Evolutionary conservation across 2,113 vertebrate species (phyloP), one percentile per base, ranked within the genome.

Genomic region (Sterrhoptilus dennistouni): DNA sequence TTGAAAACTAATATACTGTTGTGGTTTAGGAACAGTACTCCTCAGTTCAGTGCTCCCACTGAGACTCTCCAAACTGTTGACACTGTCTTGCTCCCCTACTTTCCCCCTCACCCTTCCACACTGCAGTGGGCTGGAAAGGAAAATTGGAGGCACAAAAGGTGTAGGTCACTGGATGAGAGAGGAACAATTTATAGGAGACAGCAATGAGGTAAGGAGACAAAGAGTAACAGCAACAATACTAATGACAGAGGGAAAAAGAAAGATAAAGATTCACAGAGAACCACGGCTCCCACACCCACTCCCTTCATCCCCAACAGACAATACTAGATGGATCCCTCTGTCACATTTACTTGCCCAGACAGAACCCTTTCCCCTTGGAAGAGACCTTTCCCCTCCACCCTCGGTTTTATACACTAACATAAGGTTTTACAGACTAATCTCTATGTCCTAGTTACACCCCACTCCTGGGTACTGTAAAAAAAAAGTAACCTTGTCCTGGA

Each of bases 291-390:
- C 61, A 57, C 18, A 36, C 3, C 8, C 17, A 61, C 13, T 13
- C 9, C 3, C 12, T 2, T 17, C 27, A 21, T 10, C 3, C 23
- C 10, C 19, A 52, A 24, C 0, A 75, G 38, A n/a, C 12, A 60
- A 21, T 9, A 68, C 16, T 8, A 66, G 20, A 31, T 5, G 9
- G 28, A 38, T 40, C 28, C 16, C 15, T 40, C 60, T 59, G 20
- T 11, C 13, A 40, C 16, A 29, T 60, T 38, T 53, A 53, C 16
- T 29, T 0, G 0, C 53, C n/a, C 1, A 11, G 29, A 47, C 53
- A 36, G 38, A 60, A 40, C 1, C 3, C 13, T 8, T 60, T 60
- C 28, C 17, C 11, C n/a, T 45, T 9, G 5, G 11, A 75, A 53
- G 45, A 45, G 13, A 60, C 16, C 12, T n/a, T 52, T 44, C 6